Percentiles rank a stretch among this genome's conserved stretches.
Conservation (phyloP, 1,140 invertebrate genomes). For the Apis florea region DNA sequence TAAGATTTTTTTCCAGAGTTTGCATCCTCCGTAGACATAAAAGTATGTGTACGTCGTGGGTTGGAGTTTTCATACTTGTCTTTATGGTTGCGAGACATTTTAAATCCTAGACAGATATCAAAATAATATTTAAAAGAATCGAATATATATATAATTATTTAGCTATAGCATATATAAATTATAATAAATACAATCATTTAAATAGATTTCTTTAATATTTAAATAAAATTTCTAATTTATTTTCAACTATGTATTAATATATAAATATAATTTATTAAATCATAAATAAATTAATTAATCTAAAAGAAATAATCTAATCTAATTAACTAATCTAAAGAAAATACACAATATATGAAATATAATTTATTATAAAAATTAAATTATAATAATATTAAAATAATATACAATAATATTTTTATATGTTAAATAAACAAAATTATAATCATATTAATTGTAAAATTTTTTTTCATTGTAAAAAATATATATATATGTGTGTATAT, state of each 20-base stretch:
- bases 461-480: not conserved
- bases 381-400: too few species aligned
- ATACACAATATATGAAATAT: too few species aligned
- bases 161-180: not conserved
- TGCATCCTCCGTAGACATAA: constrained; percentile 95
- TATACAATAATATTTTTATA: not conserved
- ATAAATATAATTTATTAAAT: not conserved
- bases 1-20: constrained; percentile 94
- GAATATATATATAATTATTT: constrained; percentile 5
- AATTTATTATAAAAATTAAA: not conserved
- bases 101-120: constrained; percentile 79
- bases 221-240: not conserved
- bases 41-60: constrained; percentile 90
- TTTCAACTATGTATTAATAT: not conserved
- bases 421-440: not conserved
- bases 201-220: too few species aligned
- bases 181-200: not conserved
- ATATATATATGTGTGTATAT: not conserved
- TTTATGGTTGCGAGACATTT: constrained; percentile 84
- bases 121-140: constrained; percentile 15
- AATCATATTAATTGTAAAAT: not conserved
- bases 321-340: too few species aligned
- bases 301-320: not conserved
- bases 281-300: not conserved
- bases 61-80: constrained; percentile 88